Base-by-base conservation (phyloP, 2,888 invertebrate genomes). In the Drosophila flavopinicola region DNA sequence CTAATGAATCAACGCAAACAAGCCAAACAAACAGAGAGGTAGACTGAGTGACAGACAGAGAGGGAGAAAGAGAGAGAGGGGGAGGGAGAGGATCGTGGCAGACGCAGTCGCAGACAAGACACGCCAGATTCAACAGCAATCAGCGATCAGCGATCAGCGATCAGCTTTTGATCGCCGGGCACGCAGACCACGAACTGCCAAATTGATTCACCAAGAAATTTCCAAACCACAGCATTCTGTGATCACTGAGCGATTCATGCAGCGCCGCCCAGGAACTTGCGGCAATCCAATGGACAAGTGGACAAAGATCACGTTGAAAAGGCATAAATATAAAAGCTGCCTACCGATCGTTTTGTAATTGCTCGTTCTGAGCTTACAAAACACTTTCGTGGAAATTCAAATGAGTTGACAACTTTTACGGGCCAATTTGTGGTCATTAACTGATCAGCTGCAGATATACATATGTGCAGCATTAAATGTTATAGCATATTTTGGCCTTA, bases 211-310 rank as follows among this genome's bases (percentile, higher is more conserved):
- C 47, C 51, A 68, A 53, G 42, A 56, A 38, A 51, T 53, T 33
- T 20, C 33, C 38, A 61, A 51, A 58, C 70, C 58, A 41, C 52
- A 53, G 32, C 27, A 35, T 39, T 52, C 60, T 32, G 25, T 39
- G 64, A 17, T 45, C 49, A 42, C 11, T 20, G 37, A 54, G 33
- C 37, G 30, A 45, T 48, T 56, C 42, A 38, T 15, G 29, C 39
- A 44, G 15, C 33, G 20, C 73, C 72, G 87, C 83, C 85, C 79
- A 87, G 87, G 83, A 85, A 78, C 79, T 86, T 76, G 85, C 75
- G 63, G 80, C 77, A 84, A 85, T 64, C 71, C 30, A 13, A 13
- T 52, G 58, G 44, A 20, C 48, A 63, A 29, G 71, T 66, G 59
- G 68, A 49, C 58, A 42, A 45, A 52, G 60, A 71, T 78, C 88